phyloP scores from a whole-genome alignment of 2,888 invertebrate genomes.

The Phorcus lineatus region DNA sequence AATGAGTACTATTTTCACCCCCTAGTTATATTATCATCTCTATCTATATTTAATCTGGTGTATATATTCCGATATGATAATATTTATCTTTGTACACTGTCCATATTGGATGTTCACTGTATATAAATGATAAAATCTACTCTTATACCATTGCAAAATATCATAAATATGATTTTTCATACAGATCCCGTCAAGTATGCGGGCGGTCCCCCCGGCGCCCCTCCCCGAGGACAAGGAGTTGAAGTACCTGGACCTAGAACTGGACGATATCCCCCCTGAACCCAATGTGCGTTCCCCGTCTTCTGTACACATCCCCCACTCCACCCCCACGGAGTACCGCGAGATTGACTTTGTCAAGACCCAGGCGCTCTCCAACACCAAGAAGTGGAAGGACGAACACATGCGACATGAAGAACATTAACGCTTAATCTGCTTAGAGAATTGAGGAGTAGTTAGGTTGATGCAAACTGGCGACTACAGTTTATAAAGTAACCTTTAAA shows the following conservation, averaged over 20 bases:
- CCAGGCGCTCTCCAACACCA: slow-evolving; percentile 87
- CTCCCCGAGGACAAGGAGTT: slow-evolving; percentile 74
- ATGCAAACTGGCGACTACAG: no score
- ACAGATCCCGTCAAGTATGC: slow-evolving; percentile 29
- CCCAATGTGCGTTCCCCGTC: slow-evolving; percentile 39
- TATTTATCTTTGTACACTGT: no score
- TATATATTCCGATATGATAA: no score
- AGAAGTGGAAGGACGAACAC: slow-evolving; percentile 45
- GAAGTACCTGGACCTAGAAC: slow-evolving; percentile 92
- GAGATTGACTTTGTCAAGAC: slow-evolving; percentile 96
- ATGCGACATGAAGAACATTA: neutral
- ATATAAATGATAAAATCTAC: no score
- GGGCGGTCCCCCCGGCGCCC: slow-evolving; percentile 51
- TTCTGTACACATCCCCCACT: slow-evolving; percentile 36
- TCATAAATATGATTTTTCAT: neutral
- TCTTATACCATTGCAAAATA: no score
- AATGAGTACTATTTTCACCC: no score
- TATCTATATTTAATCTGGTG: no score
- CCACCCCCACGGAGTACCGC: slow-evolving; percentile 84
- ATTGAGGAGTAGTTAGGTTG: no score
- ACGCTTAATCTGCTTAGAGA: no score
- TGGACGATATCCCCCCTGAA: slow-evolving; percentile 77
- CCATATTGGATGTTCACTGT: no score
- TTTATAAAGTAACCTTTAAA: no score
- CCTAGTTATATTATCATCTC: no score